Evolutionary conservation across 2,113 vertebrate genomes (phyloP).

Genomic region (Camarhynchus parvulus): DNA sequence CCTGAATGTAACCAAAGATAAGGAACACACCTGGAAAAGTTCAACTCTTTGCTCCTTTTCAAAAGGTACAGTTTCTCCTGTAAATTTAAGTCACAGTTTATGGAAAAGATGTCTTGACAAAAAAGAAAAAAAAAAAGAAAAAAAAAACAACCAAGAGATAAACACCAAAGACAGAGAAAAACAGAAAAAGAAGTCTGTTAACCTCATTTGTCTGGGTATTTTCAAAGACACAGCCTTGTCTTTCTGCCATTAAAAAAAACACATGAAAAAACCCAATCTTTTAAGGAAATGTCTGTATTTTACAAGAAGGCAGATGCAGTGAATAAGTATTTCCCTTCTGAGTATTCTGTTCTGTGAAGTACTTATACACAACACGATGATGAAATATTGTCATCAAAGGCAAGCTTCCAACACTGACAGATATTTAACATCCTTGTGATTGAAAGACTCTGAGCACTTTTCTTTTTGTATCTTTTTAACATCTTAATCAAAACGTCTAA

Average conservation of each 20-base stretch:
- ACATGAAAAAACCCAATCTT: background rate
- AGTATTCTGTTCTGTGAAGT: background rate
- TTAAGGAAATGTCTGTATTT: background rate
- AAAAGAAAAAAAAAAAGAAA: too few species aligned
- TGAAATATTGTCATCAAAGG: conserved; percentile 41
- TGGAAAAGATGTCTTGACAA: background rate
- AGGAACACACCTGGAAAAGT: background rate
- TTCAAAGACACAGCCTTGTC: background rate
- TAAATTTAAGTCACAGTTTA: background rate
- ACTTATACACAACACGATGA: background rate
- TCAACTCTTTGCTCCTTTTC: background rate
- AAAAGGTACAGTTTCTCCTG: background rate
- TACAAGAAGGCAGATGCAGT: background rate
- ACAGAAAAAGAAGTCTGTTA: background rate
- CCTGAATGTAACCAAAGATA: background rate
- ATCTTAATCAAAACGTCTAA: conserved; percentile 51
- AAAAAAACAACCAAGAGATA: background rate
- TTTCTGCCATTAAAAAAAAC: background rate
- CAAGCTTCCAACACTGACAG: conserved; percentile 4
- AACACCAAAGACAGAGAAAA: background rate
- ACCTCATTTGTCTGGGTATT: background rate
- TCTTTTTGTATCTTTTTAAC: conserved; percentile 36
- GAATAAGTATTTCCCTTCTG: background rate
- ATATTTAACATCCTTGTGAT: conserved; percentile 7
- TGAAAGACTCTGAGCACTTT: conserved; percentile 22